Base-by-base conservation (phyloP, 2,888 invertebrate genomes). In the Coelinius sp. region DNA sequence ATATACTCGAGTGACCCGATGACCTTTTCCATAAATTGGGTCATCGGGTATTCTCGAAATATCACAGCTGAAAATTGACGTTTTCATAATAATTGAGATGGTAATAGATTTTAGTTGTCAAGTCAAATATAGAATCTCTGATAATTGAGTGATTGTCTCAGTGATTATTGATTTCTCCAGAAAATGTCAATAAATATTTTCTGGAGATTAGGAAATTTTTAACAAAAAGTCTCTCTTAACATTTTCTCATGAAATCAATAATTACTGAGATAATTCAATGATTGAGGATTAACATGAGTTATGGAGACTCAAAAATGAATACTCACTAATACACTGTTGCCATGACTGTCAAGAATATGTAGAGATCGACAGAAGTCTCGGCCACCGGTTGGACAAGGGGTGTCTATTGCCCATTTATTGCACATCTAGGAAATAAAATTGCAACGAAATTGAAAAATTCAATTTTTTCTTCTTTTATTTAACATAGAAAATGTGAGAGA, bases 321-420 rank as follows among this genome's bases (percentile, higher is more conserved):
- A 74, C 85, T 86, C 83, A 82, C 87, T 83, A 91, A 86, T 69
- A 91, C 90, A 82, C 91, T 92, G 74, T 90, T 89, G n/a, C 91
- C 92, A 71, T 88, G 90, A 72, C 91, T 91, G 85, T 91, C 91
- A 90, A 92, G 90, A 81, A 92, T 90, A 86, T 92, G 91, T 79
- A 91, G 86, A 46, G 91, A 91, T 84, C 91, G 91, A 82, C 91
- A 92, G 84, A 91, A 92, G 77, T 91, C 91, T 82, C 90, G 89
- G 75, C 90, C 91, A 88, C 90, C 90, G 81, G 89, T 88, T 79
- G 90, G 90, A 84, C 91, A 91, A 65, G 91, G 91, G 68, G 90
- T 89, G 83, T 91, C 91, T 81, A 91, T 91, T 74, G 91, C 91
- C 85, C 89, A 91, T 85, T 90, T 90, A 86, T 91, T 91, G 88